Base-by-base conservation (phyloP, 2,888 invertebrate species). In the Portevinia maculata region DNA sequence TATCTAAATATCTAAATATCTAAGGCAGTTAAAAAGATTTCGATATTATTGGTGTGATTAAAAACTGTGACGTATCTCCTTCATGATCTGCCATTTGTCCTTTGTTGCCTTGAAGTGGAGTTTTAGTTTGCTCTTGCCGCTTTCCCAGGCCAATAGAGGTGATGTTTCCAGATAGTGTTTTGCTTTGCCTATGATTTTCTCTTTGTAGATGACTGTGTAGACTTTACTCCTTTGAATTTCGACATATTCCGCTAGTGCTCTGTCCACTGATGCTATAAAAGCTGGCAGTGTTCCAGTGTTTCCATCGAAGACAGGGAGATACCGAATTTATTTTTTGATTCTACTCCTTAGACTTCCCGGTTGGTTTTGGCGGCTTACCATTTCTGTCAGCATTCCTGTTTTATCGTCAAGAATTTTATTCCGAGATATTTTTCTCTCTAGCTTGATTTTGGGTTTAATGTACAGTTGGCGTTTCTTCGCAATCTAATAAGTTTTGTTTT, bases 161-260 rank as follows among this genome's bases (percentile, higher is more conserved):
- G 24, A 44, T 59, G 19, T 30, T 52, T 37, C 39, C 4, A 62
- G 15, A 1, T 62, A 37, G 37, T 46, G 60, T 8, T 76, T 76
- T 3, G 62, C 46, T 28, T 32, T 21, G 32, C 60, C 69, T 1
- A 44, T 50, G 13, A 69, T 69, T 32, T 64, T 62, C 8, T 41
- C 21, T 8, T 70, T 78, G 17, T 64, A 62, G 1, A 78, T 78
- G 7, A 46, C 48, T 0, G 15, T 60, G 52, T 46, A 67, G 0
- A 62, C 44, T 5, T 52, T 39, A 17, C 39, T 48, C 44, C 13
- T 30, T 1, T 44, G 65, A 13, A 17, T 39, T 1, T 13, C n/a
- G 2, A 24, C n/a, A 28, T 50, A 21, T 24, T 64, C 37, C 7
- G 1, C 28, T 4, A 64, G 28, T 13, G 44, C 53, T 53, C 44